Evolutionary conservation across 2,797 vertebrate species (phyloP).

Genomic region (Miopithecus talapoin): DNA sequence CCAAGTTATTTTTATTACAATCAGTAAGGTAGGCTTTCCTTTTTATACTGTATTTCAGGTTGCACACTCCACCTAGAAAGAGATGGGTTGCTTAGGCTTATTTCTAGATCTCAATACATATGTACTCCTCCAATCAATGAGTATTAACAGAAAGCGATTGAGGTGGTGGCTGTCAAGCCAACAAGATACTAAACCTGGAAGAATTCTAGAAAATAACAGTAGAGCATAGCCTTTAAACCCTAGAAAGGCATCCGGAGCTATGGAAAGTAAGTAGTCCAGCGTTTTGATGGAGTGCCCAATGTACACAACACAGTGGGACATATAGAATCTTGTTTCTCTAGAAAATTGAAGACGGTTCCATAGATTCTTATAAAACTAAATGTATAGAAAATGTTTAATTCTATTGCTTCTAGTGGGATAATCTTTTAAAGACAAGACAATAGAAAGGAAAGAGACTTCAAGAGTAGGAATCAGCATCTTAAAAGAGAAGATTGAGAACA

Average conservation of each 20-base stretch:
- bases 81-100: background rate
- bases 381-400: background rate
- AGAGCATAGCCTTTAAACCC: background rate
- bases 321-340: background rate
- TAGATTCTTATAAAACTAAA: background rate
- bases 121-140: background rate
- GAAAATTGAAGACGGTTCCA: background rate
- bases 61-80: background rate
- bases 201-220: background rate
- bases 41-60: background rate
- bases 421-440: background rate
- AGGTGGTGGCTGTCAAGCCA: background rate
- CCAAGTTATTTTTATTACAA: background rate
- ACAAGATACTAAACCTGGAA: background rate
- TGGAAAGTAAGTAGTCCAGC: background rate
- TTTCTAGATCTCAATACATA: background rate
- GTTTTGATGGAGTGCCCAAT: background rate
- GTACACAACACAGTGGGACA: background rate
- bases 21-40: background rate
- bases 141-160: background rate
- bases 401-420: background rate
- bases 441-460: background rate
- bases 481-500: background rate
- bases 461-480: background rate
- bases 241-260: background rate